Conservation (phyloP, 2,888 invertebrate genomes). For the Parthenolecanium corni region DNA sequence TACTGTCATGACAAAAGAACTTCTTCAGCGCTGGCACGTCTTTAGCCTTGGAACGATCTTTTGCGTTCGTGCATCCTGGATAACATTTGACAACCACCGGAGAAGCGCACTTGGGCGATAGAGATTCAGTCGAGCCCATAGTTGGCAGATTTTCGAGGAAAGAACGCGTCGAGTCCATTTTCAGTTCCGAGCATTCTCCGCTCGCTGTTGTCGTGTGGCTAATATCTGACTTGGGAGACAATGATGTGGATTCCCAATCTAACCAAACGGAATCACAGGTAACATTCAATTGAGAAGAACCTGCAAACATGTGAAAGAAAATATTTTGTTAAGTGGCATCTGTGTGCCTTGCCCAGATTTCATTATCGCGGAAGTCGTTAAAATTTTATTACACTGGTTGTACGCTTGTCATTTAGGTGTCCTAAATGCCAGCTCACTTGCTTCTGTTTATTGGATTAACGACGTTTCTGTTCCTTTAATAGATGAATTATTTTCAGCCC, state of each 20-base stretch:
- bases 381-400: too few species aligned
- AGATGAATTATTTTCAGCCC: too few species aligned
- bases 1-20: slow-evolving; percentile 16
- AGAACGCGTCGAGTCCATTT: slow-evolving; percentile 9
- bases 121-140: slow-evolving; percentile 18
- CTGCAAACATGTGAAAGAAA: neutral
- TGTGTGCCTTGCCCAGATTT: too few species aligned
- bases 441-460: too few species aligned
- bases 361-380: too few species aligned
- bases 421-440: too few species aligned
- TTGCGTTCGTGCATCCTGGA: slow-evolving; percentile 6
- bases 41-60: slow-evolving; percentile 16
- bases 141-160: slow-evolving; percentile 22
- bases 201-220: slow-evolving; percentile 13
- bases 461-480: too few species aligned
- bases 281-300: slow-evolving; percentile 20
- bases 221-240: slow-evolving; percentile 30
- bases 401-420: too few species aligned
- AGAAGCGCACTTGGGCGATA: slow-evolving; percentile 17
- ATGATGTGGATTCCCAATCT: slow-evolving; percentile 34
- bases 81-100: slow-evolving; percentile 26
- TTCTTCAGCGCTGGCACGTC: slow-evolving; percentile 14
- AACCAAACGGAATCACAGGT: slow-evolving; percentile 29
- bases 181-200: slow-evolving; percentile 25
- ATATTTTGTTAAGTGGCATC: too few species aligned